Base-by-base conservation (phyloP, 2,113 vertebrate species). In the Hyla sarda region DNA sequence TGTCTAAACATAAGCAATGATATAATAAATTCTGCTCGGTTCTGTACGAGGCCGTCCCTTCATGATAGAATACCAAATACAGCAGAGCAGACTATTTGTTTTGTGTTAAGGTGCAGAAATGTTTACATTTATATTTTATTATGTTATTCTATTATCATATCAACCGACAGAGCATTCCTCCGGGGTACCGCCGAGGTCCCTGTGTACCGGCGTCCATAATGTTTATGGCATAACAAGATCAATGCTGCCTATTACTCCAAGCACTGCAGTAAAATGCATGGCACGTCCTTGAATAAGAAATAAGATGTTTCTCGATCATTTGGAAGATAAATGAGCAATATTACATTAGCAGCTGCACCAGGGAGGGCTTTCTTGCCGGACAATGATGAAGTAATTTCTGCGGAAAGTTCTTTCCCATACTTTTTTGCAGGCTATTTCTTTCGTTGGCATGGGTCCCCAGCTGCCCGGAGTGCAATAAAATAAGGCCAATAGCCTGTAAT, bases 321-420 rank as follows among this genome's bases (percentile, higher is more conserved):
- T 62, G 34, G 37, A 86, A 86, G 85, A 82, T 86, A 86, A 86
- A 86, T 86, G 85, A 86, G 52, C 50, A 34, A 82, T 74, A 82
- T 82, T 86, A 82, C 85, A 82, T 86, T 86, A 86, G 52, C 34
- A 74, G 54, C 67, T 82, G 85, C 41, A 86, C 67, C 8, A 45
- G 77, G 67, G 41, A 86, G 52, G 78, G 82, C 85, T 86, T 48
- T 74, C 48, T 32, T n/a, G 41, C 85, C 34, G 85, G 85, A 86
- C 85, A 74, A 82, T 86, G 85, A 86, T 86, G 85, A 86, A 86
- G 67, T 82, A 71, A 86, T 82, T 72, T 71, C 77, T 79, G 50
- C 37, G 23, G 77, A 86, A 82, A 86, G 37, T 81, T 82, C 52
- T 50, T 37, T 25, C 21, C 34, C 17, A 19, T 54, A 79, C 74